Evolutionary conservation across 2,888 invertebrate genomes (phyloP).

Genomic region (Melanostoma scalare): DNA sequence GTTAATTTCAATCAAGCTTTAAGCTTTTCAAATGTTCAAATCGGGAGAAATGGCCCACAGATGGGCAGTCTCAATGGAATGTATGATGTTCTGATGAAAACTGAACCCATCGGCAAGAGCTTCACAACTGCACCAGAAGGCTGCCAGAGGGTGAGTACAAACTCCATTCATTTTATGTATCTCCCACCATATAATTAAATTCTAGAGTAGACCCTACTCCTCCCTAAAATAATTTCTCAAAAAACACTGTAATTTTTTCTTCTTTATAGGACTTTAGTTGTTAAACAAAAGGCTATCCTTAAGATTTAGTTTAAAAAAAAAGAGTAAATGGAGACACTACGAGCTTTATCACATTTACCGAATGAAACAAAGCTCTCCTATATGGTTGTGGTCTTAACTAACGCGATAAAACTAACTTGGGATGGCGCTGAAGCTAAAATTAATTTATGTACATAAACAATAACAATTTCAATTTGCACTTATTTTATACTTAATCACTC

Average conservation of each 20-base stretch:
- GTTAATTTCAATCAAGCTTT: conserved; percentile 86
- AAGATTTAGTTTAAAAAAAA: conserved; percentile 67
- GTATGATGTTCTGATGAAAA: conserved; percentile 83
- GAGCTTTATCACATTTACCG: conserved; percentile 55
- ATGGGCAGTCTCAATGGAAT: conserved; percentile 82
- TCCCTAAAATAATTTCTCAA: conserved; percentile 70
- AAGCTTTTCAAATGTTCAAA: conserved; percentile 86
- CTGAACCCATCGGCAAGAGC: conserved; percentile 82
- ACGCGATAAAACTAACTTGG: conserved; percentile 58
- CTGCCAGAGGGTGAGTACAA: conserved; percentile 84
- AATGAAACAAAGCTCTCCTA: conserved; percentile 41
- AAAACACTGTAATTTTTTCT: conserved; percentile 64
- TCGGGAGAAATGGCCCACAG: conserved; percentile 85
- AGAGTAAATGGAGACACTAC: conserved; percentile 43
- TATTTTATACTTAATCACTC: conserved; percentile 32
- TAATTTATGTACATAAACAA: conserved; percentile 67
- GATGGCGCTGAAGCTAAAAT: conserved; percentile 60
- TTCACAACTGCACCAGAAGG: conserved; percentile 83
- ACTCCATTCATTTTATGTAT: background rate
- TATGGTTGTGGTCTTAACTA: conserved; percentile 72
- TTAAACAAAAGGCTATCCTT: conserved; percentile 75
- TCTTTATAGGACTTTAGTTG: conserved; percentile 82
- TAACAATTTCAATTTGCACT: conserved; percentile 43
- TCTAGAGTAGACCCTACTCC: conserved; percentile 19
- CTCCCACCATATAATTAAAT: no score